These are phyloP conservation scores for Etheostoma nigrum DNA, from an alignment of 2,797 vertebrate species.

Conservation along the genomic window DNA sequence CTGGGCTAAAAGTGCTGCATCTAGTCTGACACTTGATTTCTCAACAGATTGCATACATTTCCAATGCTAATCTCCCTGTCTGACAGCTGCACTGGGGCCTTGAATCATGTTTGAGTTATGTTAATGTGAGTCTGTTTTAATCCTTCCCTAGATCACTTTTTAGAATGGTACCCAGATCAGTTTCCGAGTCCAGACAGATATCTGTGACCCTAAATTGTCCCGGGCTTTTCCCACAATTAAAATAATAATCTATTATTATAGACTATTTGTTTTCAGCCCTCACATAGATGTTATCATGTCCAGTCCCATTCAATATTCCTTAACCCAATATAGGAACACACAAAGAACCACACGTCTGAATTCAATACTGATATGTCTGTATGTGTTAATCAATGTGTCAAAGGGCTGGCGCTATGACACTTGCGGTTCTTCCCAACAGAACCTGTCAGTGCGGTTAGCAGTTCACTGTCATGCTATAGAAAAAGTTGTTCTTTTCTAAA, in stretches of 20 bases:
- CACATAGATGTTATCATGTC: neutral
- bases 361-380: neutral
- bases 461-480: neutral
- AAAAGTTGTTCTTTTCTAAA: neutral
- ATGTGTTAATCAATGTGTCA: too few species aligned
- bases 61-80: conserved; percentile 36
- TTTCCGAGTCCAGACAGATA: too few species aligned
- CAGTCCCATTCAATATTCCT: neutral
- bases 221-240: too few species aligned
- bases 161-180: too few species aligned
- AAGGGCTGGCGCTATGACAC: too few species aligned
- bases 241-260: too few species aligned
- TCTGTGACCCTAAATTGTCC: too few species aligned
- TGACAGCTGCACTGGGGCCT: neutral
- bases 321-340: neutral
- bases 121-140: conserved; percentile 25
- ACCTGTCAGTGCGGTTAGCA: neutral
- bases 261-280: neutral
- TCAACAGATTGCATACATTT: conserved; percentile 44
- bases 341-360: neutral
- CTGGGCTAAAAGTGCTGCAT: conserved; percentile 47
- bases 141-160: neutral
- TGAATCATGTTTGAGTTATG: conserved; percentile 8
- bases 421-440: too few species aligned
- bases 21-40: conserved; percentile 52